Evolutionary conservation across 2,797 vertebrate genomes (phyloP).

Genomic region (Mormyrus proboscirostris): DNA sequence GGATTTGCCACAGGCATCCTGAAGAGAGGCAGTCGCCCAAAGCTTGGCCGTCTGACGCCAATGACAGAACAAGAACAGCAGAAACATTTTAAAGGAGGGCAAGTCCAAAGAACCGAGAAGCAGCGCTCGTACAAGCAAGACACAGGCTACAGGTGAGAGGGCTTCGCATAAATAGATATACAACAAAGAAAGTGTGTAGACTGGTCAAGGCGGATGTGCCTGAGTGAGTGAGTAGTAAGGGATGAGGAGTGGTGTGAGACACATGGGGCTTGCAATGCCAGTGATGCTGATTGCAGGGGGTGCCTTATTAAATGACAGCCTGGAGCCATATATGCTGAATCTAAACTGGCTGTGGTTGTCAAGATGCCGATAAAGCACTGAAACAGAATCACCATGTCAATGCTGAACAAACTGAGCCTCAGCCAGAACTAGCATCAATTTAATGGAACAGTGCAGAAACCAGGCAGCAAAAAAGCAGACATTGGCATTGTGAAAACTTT

Average conservation of each 20-base stretch:
- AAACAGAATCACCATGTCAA: background rate
- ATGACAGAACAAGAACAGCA: background rate
- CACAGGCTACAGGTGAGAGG: slow-evolving; percentile 10
- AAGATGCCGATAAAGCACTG: background rate
- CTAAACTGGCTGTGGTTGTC: background rate
- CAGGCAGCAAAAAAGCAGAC: slow-evolving; percentile 60
- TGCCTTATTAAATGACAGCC: background rate
- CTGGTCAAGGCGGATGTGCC: background rate
- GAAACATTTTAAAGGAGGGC: background rate
- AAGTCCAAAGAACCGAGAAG: background rate
- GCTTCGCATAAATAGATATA: background rate
- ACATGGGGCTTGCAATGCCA: slow-evolving; percentile 18
- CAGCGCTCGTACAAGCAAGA: background rate
- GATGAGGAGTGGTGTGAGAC: slow-evolving; percentile 8
- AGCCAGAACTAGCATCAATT: background rate
- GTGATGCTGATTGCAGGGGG: slow-evolving; percentile 31
- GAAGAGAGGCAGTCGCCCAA: background rate
- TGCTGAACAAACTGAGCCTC: background rate
- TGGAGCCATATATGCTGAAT: background rate
- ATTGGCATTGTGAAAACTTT: background rate
- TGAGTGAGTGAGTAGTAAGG: slow-evolving; percentile 23
- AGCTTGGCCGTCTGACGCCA: background rate
- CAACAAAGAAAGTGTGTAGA: slow-evolving; percentile 18
- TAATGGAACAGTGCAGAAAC: slow-evolving; percentile 37
- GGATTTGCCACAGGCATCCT: background rate